phyloP scores from a whole-genome alignment of 1,140 invertebrate genomes.

The Homarus americanus region DNA sequence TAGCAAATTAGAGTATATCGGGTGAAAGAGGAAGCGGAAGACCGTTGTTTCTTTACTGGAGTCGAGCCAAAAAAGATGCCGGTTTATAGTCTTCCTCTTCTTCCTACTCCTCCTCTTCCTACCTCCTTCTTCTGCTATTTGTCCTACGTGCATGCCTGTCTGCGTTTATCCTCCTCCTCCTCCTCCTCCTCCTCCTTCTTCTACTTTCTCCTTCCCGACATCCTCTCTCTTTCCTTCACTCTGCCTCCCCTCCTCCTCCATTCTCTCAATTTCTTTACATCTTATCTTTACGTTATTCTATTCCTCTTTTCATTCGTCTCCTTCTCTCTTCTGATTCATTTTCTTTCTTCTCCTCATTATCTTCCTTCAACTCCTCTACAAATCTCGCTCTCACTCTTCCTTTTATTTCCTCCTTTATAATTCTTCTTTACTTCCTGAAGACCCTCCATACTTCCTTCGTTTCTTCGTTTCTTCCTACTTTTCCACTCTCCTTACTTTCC shows the following conservation, averaged over 20 bases:
- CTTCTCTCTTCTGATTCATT: too few species aligned
- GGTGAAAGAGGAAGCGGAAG: slow-evolving; percentile 31
- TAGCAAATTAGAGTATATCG: slow-evolving; percentile 63
- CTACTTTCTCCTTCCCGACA: background rate
- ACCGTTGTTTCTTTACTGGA: slow-evolving; percentile 20
- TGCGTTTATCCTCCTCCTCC: too few species aligned
- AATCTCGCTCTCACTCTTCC: slow-evolving; percentile 8
- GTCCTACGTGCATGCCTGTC: too few species aligned
- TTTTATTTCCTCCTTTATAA: background rate
- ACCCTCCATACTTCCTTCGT: background rate
- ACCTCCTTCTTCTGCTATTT: too few species aligned
- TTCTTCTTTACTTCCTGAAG: background rate
- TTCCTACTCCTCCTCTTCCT: background rate
- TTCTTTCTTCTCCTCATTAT: too few species aligned
- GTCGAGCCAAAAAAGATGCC: slow-evolving; percentile 11
- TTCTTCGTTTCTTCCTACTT: background rate
- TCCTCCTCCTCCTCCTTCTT: background rate
- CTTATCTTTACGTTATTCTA: background rate
- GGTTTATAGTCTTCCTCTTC: background rate
- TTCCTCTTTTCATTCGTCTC: too few species aligned
- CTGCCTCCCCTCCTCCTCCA: background rate
- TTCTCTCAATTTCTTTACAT: background rate
- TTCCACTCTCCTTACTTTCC: background rate
- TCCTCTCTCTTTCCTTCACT: background rate
- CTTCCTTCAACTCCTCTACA: too few species aligned